Evolutionary conservation across 2,797 vertebrate species (phyloP).

Genomic region (Apodemus agrarius): DNA sequence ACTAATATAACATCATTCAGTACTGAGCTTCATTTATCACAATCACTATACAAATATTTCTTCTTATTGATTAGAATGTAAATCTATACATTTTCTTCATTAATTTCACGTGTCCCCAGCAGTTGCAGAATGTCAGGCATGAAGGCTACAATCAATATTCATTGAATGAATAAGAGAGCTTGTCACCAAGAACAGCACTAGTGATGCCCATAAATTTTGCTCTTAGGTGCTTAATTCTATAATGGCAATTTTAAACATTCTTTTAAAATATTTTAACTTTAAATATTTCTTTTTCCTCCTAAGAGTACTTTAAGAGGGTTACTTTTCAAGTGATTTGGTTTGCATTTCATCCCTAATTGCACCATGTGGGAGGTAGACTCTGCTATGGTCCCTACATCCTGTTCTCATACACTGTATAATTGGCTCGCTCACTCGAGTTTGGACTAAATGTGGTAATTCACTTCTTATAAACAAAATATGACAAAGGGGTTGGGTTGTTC

Average conservation of each 20-base stretch:
- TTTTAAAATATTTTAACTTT: neutral
- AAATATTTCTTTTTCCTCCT: neutral
- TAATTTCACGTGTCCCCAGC: slow-evolving; percentile 12
- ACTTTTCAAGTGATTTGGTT: slow-evolving; percentile 29
- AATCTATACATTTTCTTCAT: slow-evolving; percentile 20
- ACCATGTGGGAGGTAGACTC: neutral
- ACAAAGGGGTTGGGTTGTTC: neutral
- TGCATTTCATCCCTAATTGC: slow-evolving; percentile 32
- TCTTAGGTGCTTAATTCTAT: slow-evolving; percentile 19
- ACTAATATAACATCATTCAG: neutral
- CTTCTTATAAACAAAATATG: neutral
- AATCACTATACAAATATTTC: neutral
- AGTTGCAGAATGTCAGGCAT: neutral
- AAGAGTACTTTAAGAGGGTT: slow-evolving; percentile 24
- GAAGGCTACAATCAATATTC: neutral
- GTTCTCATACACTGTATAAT: neutral
- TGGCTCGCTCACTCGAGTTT: neutral
- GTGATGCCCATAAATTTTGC: neutral
- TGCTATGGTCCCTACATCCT: neutral
- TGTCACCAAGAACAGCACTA: neutral
- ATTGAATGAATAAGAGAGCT: neutral
- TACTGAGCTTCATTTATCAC: neutral
- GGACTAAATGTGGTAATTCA: slow-evolving; percentile 3
- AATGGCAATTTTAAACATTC: slow-evolving; percentile 26
- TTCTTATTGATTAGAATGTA: slow-evolving; percentile 21